These are phyloP conservation scores for Coregonus clupeaformis DNA, from an alignment of 2,113 vertebrate genomes.

Conservation along the genomic window DNA sequence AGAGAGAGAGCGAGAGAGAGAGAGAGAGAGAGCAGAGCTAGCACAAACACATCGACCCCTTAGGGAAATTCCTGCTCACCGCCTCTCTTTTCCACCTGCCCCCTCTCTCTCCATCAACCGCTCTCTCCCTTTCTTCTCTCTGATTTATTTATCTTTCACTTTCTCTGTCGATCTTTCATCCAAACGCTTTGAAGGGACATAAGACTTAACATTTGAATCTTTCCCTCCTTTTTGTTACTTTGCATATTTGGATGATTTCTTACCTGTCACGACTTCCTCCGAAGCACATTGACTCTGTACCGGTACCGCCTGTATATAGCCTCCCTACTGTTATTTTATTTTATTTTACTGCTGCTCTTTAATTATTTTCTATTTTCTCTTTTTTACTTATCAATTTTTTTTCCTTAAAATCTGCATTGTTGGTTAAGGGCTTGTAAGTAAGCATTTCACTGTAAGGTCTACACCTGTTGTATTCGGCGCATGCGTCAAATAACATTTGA, in stretches of 20 bases:
- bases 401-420: too few relatives aligned
- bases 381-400: too few relatives aligned
- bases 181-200: constrained; percentile 34
- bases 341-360: too few relatives aligned
- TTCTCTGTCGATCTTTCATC: constrained; percentile 29
- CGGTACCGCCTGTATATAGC: too few relatives aligned
- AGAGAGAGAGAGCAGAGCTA: constrained; percentile 34
- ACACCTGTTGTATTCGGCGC: too few relatives aligned
- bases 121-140: constrained; percentile 16
- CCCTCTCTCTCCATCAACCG: background rate
- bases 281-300: too few relatives aligned
- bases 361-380: too few relatives aligned
- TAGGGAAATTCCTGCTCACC: constrained; percentile 45
- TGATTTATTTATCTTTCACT: constrained; percentile 29
- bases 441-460: too few relatives aligned
- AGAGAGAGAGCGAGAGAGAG: background rate
- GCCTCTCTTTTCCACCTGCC: background rate
- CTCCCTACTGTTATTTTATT: too few relatives aligned
- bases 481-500: too few relatives aligned
- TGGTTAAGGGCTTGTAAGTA: too few relatives aligned
- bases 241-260: constrained; percentile 6
- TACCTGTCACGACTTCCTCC: too few relatives aligned
- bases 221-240: background rate
- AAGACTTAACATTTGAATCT: constrained; percentile 25
- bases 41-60: constrained; percentile 52